phyloP scores from a whole-genome alignment of 2,888 invertebrate genomes.

The Cantharis nigra region DNA sequence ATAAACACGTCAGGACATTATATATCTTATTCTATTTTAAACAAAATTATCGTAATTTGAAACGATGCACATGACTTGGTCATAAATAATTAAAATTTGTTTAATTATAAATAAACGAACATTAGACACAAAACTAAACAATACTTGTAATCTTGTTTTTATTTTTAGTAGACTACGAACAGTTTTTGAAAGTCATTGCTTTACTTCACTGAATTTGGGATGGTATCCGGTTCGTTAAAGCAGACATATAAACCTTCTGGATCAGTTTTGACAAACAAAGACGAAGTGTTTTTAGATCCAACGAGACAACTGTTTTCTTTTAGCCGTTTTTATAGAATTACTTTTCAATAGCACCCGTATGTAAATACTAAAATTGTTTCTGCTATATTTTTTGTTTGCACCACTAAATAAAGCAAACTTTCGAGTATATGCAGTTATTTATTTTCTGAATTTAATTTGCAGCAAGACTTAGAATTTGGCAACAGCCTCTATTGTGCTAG shows the following conservation, averaged over 20 bases:
- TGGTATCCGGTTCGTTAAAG: not conserved
- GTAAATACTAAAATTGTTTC: not conserved
- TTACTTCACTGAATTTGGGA: not conserved
- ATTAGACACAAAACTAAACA: no score
- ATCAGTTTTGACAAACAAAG: not conserved
- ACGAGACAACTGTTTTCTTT: not conserved
- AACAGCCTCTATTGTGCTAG: not conserved
- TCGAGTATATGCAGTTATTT: not conserved
- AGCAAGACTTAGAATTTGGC: not conserved
- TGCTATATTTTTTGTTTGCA: not conserved
- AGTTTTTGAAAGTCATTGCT: not conserved
- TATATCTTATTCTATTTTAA: not conserved
- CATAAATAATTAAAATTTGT: not conserved
- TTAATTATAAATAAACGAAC: not conserved
- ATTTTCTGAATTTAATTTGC: not conserved
- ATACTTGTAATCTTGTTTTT: no score
- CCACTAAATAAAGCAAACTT: not conserved
- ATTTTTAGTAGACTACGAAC: no score
- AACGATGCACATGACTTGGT: not conserved
- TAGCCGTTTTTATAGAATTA: not conserved
- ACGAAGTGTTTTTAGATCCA: not conserved
- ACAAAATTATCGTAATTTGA: not conserved
- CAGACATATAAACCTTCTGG: not conserved
- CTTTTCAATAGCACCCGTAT: not conserved
- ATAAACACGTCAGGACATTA: not conserved